These are phyloP conservation scores for Aricia agestis DNA, from an alignment of 1,140 invertebrate genomes.

Conservation along the genomic window DNA sequence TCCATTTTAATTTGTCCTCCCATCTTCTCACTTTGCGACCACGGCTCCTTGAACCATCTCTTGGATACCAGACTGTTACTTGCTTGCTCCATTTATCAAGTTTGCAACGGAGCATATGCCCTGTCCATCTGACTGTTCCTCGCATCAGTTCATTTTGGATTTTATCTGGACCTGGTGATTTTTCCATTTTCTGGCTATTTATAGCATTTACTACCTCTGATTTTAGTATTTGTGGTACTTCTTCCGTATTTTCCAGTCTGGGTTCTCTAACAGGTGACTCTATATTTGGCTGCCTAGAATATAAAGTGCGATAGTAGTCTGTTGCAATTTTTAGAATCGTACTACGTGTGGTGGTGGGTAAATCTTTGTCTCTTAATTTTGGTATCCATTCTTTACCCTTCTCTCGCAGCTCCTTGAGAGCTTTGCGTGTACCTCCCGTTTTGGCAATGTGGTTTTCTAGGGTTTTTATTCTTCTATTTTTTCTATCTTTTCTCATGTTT, in stretches of 20 bases:
- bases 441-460: slow-evolving; percentile 29
- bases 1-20: too few species aligned
- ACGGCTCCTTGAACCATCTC: too few species aligned
- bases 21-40: too few species aligned
- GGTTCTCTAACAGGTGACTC: neutral
- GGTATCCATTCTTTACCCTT: slow-evolving; percentile 32
- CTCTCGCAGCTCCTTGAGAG: slow-evolving; percentile 29
- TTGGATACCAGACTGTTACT: too few species aligned
- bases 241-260: neutral
- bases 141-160: slow-evolving; percentile 28
- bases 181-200: slow-evolving; percentile 26
- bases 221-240: slow-evolving; percentile 22
- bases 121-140: slow-evolving; percentile 19
- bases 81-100: too few species aligned
- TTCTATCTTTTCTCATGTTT: slow-evolving; percentile 31
- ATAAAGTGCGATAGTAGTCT: slow-evolving; percentile 27
- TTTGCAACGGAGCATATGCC: too few species aligned
- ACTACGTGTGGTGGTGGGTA: slow-evolving; percentile 13
- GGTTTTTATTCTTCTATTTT: slow-evolving; percentile 23
- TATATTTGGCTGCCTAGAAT: neutral
- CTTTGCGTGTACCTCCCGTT: slow-evolving; percentile 33
- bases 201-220: slow-evolving; percentile 28
- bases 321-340: slow-evolving; percentile 27
- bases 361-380: slow-evolving; percentile 25
- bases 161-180: slow-evolving; percentile 26